Conservation (phyloP, 2,888 invertebrate genomes). For the Acanthosepion esculentum region DNA sequence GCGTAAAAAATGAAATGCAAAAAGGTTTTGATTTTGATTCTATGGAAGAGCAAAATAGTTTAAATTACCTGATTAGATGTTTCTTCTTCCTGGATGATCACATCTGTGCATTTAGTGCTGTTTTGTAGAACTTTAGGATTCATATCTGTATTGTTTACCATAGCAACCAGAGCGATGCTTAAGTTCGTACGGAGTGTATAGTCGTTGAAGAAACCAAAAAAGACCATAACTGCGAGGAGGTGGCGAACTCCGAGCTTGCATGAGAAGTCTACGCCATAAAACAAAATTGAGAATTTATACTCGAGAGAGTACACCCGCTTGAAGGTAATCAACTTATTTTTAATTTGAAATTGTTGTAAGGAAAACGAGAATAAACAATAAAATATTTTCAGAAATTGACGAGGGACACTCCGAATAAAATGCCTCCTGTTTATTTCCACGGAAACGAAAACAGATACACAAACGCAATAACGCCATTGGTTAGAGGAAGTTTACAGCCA, state of each 20-base stretch:
- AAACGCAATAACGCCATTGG: too few relatives aligned
- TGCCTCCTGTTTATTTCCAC: too few relatives aligned
- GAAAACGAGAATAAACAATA: too few relatives aligned
- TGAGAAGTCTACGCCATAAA: constrained; percentile 38
- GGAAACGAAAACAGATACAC: too few relatives aligned
- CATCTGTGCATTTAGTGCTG: not conserved
- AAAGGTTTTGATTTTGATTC: too few relatives aligned
- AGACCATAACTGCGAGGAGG: constrained; percentile 73
- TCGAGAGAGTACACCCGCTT: too few relatives aligned
- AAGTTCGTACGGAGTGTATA: constrained; percentile 83
- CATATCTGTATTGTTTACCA: constrained; percentile 65
- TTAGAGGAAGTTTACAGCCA: too few relatives aligned
- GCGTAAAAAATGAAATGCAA: too few relatives aligned
- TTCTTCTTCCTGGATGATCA: not conserved
- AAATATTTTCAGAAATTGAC: too few relatives aligned
- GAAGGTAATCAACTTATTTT: too few relatives aligned
- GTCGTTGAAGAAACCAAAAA: constrained; percentile 75
- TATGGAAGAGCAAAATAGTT: not conserved
- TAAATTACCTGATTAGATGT: not conserved
- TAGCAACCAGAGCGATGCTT: constrained; percentile 80
- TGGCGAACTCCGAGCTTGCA: constrained; percentile 67
- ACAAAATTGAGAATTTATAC: not conserved
- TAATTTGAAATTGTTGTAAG: too few relatives aligned
- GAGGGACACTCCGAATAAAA: too few relatives aligned
- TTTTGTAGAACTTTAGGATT: not conserved